These are phyloP conservation scores for Aegithalos caudatus DNA, from an alignment of 2,113 vertebrate genomes.

Conservation along the genomic window DNA sequence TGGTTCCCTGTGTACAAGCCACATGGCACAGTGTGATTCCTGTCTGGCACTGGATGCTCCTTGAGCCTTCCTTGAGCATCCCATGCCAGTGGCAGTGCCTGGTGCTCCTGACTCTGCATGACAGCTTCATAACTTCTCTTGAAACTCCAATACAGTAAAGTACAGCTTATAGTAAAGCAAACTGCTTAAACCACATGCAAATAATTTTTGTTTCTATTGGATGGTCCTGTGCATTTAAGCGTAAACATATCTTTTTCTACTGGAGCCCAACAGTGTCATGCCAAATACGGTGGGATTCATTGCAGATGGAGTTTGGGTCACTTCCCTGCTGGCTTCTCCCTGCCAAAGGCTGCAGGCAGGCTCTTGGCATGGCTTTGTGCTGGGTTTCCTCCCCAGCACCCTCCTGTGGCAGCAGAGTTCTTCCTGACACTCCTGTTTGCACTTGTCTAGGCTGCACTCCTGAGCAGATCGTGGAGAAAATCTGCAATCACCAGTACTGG, in stretches of 20 bases:
- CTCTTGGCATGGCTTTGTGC: not conserved
- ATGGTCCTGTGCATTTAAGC: not conserved
- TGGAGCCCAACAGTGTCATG: not conserved
- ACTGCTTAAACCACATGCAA: not conserved
- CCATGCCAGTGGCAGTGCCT: not conserved
- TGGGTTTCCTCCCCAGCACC: not conserved
- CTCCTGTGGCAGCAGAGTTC: not conserved
- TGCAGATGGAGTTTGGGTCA: not conserved
- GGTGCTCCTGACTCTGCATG: not conserved
- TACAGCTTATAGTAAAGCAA: not conserved
- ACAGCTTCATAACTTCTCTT: not conserved
- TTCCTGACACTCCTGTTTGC: not conserved
- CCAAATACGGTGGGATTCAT: rapidly evolving
- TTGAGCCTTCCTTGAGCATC: not conserved
- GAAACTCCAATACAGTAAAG: not conserved
- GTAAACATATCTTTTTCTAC: not conserved
- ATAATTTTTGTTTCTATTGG: not conserved
- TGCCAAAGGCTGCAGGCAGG: not conserved
- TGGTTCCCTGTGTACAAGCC: not conserved
- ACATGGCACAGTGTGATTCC: rapidly evolving
- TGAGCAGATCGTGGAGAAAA: constrained; percentile 66
- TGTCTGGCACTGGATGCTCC: not conserved
- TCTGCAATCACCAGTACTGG: constrained; percentile 10
- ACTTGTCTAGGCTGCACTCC: constrained; percentile 49
- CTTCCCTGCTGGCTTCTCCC: not conserved